These are phyloP conservation scores for Lophotis ruficrista DNA, from an alignment of 2,113 vertebrate species.

Conservation along the genomic window DNA sequence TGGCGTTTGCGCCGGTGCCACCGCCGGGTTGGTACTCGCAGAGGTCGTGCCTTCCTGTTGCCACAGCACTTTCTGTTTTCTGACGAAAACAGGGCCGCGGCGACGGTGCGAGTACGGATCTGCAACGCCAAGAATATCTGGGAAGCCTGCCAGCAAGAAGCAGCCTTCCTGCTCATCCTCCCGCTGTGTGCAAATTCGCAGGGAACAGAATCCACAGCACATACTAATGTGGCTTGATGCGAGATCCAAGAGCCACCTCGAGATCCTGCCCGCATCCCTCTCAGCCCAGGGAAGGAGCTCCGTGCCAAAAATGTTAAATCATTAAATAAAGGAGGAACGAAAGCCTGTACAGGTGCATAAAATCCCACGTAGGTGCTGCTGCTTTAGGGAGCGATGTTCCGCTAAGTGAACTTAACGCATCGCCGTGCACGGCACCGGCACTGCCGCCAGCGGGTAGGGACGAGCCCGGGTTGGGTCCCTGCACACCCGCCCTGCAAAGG, in stretches of 20 bases:
- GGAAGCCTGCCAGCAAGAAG: constrained; percentile 52
- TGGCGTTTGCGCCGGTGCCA: accelerated
- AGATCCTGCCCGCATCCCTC: neutral
- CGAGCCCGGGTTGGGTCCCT: accelerated
- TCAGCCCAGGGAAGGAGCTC: neutral
- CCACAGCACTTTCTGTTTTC: constrained; percentile 32
- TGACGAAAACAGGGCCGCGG: constrained; percentile 27
- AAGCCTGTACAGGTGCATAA: neutral
- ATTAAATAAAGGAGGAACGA: neutral
- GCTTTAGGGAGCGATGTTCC: neutral
- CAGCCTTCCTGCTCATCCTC: constrained; percentile 59
- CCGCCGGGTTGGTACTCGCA: neutral
- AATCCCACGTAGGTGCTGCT: accelerated
- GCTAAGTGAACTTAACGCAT: accelerated
- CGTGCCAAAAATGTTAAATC: neutral
- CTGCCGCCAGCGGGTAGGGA: accelerated
- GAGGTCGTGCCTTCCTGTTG: constrained; percentile 3
- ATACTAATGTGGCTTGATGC: constrained; percentile 9
- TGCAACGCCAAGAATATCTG: constrained; percentile 31
- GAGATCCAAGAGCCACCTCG: constrained; percentile 26
- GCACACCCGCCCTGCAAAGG: neutral
- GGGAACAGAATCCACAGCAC: constrained; percentile 42
- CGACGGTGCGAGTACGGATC: neutral
- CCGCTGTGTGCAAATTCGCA: constrained; percentile 42
- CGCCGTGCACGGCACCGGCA: accelerated